Conservation (phyloP, 2,888 invertebrate species). For the Cephalotes varians region DNA sequence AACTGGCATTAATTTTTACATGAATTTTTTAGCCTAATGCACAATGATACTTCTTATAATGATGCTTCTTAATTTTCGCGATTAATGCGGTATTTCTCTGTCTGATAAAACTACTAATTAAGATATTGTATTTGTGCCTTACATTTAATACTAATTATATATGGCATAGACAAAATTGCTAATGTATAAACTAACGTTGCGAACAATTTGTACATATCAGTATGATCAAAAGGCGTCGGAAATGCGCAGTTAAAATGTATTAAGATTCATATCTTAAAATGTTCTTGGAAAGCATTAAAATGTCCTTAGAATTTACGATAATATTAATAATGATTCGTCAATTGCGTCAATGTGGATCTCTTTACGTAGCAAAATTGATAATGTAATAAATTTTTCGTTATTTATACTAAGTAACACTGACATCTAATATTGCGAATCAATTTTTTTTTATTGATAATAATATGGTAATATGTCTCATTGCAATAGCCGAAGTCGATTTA, state of each 20-base stretch:
- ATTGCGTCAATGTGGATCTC: conserved; percentile 11
- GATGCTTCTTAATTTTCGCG: conserved; percentile 22
- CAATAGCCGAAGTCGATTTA: conserved; percentile 9
- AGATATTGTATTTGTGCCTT: conserved; percentile 1
- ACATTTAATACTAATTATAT: conserved; percentile 23
- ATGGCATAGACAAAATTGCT: too few species aligned
- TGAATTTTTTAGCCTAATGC: conserved; percentile 5
- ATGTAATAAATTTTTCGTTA: conserved; percentile 27
- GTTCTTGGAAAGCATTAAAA: conserved; percentile 24
- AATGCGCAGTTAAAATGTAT: conserved; percentile 11
- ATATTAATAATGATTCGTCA: conserved; percentile 30
- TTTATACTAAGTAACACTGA: conserved; percentile 27
- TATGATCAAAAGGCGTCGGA: conserved; percentile 9
- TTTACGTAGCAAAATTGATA: conserved; percentile 39
- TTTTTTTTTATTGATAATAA: background rate
- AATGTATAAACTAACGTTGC: too few species aligned
- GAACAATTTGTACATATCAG: too few species aligned
- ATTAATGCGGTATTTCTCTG: background rate
- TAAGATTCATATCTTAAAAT: conserved; percentile 23
- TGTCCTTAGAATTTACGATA: conserved; percentile 26
- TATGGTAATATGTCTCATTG: conserved; percentile 5
- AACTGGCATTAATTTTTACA: background rate
- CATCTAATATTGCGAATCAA: conserved; percentile 14
- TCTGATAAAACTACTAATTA: background rate
- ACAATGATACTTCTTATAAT: too few species aligned